phyloP scores from a whole-genome alignment of 2,888 invertebrate genomes.

The Cosmopolites sordidus region DNA sequence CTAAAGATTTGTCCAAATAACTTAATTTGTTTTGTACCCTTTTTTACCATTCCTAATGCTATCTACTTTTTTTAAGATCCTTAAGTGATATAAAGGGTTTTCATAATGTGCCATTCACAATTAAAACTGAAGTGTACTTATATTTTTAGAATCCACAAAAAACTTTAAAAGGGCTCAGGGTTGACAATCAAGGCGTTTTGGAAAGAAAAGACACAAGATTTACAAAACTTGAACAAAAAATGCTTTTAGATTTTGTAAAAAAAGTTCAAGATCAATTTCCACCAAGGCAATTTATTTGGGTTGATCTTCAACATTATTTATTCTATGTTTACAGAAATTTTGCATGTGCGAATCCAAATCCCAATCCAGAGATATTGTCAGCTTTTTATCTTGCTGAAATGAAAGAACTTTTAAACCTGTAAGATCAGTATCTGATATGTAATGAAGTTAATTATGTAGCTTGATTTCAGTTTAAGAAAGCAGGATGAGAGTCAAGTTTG shows the following conservation, averaged over 20 bases:
- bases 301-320: slow-evolving; percentile 43
- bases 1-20: too few species aligned
- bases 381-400: slow-evolving; percentile 39
- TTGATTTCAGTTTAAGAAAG: slow-evolving; percentile 36
- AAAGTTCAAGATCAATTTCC: slow-evolving; percentile 38
- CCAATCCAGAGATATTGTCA: slow-evolving; percentile 37
- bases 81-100: too few species aligned
- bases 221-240: slow-evolving; percentile 32
- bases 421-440: too few species aligned
- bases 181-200: slow-evolving; percentile 25
- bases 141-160: slow-evolving; percentile 27
- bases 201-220: slow-evolving; percentile 28
- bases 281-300: slow-evolving; percentile 37
- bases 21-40: too few species aligned
- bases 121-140: too few species aligned
- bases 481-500: slow-evolving; percentile 53
- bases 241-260: slow-evolving; percentile 35
- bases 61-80: too few species aligned
- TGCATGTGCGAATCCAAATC: slow-evolving; percentile 38
- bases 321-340: slow-evolving; percentile 44
- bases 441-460: background rate
- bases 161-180: slow-evolving; percentile 24
- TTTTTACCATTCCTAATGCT: too few species aligned
- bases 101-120: too few species aligned
- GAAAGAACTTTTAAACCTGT: slow-evolving; percentile 40